phyloP scores from a whole-genome alignment of 2,888 invertebrate species.

The Osmoderma eremita region DNA sequence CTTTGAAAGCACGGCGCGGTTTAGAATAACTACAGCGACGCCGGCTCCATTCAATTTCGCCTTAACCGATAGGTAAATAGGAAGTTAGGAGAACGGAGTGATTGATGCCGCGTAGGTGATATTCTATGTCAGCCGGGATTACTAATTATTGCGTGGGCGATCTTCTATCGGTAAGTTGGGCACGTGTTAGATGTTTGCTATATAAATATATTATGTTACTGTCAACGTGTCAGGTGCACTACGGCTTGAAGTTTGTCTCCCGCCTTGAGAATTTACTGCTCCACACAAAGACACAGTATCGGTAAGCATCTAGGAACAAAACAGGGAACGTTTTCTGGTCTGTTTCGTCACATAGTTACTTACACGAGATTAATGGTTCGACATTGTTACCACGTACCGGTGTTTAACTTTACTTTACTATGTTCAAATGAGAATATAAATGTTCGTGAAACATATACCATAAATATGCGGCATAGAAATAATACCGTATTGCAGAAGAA shows the following conservation, averaged over 20 bases:
- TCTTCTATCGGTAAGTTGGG: constrained; percentile 49
- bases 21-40: neutral
- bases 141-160: constrained; percentile 54
- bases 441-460: too few species aligned
- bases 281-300: neutral
- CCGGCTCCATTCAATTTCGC: constrained; percentile 18
- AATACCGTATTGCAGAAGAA: too few species aligned
- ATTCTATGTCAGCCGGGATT: constrained; percentile 52
- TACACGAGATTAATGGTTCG: neutral
- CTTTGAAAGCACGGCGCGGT: neutral
- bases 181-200: constrained; percentile 50
- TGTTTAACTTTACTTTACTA: too few species aligned
- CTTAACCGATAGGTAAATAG: constrained; percentile 28
- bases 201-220: constrained; percentile 42
- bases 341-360: constrained; percentile 13
- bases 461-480: too few species aligned
- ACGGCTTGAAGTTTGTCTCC: constrained; percentile 37
- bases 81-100: constrained; percentile 36
- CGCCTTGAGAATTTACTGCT: constrained; percentile 21
- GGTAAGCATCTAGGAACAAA: neutral
- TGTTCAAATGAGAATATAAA: too few species aligned
- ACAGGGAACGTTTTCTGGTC: neutral
- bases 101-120: constrained; percentile 48
- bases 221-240: constrained; percentile 40
- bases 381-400: neutral